These are phyloP conservation scores for Grammomys surdaster DNA, from an alignment of 2,113 vertebrate species.

Conservation along the genomic window DNA sequence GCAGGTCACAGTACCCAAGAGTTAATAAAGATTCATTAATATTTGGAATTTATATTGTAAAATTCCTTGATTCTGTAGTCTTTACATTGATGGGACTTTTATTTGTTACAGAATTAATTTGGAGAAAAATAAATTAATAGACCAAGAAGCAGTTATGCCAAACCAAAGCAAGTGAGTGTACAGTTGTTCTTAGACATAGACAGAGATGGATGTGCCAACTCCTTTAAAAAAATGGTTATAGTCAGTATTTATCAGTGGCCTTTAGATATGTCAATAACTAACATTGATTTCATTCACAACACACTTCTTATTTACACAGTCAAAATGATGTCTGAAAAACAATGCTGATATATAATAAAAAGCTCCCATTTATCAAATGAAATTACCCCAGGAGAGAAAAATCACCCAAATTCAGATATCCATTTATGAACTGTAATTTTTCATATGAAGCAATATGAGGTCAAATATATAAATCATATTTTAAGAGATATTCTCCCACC, in stretches of 20 bases:
- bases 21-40: constrained; percentile 22
- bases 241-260: constrained; percentile 13
- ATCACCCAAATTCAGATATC: not conserved
- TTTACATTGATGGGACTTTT: not conserved
- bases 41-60: not conserved
- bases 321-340: constrained; percentile 43
- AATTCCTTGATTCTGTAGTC: not conserved
- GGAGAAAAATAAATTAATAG: constrained; percentile 29
- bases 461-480: not conserved
- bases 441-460: not conserved
- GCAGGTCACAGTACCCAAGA: not conserved
- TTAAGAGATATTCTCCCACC: not conserved
- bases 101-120: constrained; percentile 27
- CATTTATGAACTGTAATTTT: not conserved
- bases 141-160: constrained; percentile 23
- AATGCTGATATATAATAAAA: constrained; percentile 32
- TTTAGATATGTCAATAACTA: not conserved
- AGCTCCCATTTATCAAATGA: not conserved
- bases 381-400: constrained; percentile 10
- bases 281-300: constrained; percentile 12
- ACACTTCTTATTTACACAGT: not conserved
- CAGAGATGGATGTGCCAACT: not conserved
- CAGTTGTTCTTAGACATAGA: constrained; percentile 31
- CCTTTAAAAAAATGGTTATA: not conserved
- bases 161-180: constrained; percentile 37